Evolutionary conservation across 1,140 invertebrate genomes (phyloP).

Genomic region (Sarcophaga peregrina): DNA sequence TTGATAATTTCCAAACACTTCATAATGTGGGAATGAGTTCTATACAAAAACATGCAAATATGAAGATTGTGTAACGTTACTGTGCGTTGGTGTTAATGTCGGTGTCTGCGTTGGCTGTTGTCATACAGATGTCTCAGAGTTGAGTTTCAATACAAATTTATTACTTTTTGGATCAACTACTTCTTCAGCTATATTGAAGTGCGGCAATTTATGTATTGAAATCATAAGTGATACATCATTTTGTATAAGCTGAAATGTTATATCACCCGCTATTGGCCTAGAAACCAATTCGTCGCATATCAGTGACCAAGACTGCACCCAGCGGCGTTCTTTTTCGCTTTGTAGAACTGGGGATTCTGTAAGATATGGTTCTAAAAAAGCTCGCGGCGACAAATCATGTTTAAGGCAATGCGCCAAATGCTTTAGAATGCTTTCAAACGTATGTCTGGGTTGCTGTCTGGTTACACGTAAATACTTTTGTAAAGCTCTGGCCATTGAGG

Average conservation of each 20-base stretch:
- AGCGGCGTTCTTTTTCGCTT: constrained; percentile 81
- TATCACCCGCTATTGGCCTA: constrained; percentile 81
- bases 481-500: constrained; percentile 91
- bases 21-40: background rate
- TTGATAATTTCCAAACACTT: constrained; percentile 12
- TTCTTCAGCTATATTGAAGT: constrained; percentile 95
- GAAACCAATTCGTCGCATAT: constrained; percentile 92
- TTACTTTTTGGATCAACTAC: constrained; percentile 95
- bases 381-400: constrained; percentile 91
- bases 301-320: constrained; percentile 90
- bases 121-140: constrained; percentile 97
- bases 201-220: constrained; percentile 84
- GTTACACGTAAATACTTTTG: constrained; percentile 97
- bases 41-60: constrained; percentile 64
- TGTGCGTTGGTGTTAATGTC: constrained; percentile 60
- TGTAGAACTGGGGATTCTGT: constrained; percentile 79
- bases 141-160: constrained; percentile 92
- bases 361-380: constrained; percentile 92
- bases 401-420: constrained; percentile 91
- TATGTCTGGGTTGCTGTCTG: constrained; percentile 94
- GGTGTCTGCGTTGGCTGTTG: constrained; percentile 51
- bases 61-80: constrained; percentile 62
- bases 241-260: constrained; percentile 91
- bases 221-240: constrained; percentile 93
- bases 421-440: constrained; percentile 87